A percentile compares a stretch with the other conserved stretches of the same genome.
Conservation (phyloP, 2,888 invertebrate genomes). For the Parnassius mnemosyne region DNA sequence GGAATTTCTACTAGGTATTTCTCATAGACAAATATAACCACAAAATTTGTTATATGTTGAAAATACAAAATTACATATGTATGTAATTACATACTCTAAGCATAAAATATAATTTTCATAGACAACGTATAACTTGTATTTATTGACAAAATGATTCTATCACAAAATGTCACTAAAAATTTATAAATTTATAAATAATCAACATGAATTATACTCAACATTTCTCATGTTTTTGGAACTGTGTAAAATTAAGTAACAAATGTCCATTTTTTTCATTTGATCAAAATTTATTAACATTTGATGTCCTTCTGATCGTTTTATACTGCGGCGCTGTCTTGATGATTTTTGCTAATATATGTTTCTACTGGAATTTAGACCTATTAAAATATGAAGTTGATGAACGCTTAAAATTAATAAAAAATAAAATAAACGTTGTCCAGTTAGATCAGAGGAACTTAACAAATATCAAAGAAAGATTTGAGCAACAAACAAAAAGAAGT, state of each 20-base stretch:
- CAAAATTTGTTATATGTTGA: too few species aligned
- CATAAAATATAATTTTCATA: too few species aligned
- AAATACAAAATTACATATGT: too few species aligned
- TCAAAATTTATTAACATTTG: conserved; percentile 58
- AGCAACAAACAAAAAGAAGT: conserved; percentile 52
- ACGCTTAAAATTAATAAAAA: conserved; percentile 51
- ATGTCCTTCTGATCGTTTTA: conserved; percentile 45
- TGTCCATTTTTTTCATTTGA: conserved; percentile 58
- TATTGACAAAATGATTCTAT: too few species aligned
- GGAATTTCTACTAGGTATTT: too few species aligned
- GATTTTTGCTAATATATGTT: conserved; percentile 54
- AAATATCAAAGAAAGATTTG: conserved; percentile 52
- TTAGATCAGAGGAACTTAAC: conserved; percentile 51
- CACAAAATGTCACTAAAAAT: conserved; percentile 1
- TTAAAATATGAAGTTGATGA: conserved; percentile 53
- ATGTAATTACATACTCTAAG: too few species aligned
- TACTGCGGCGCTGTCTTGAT: conserved; percentile 52
- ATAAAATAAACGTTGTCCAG: conserved; percentile 54
- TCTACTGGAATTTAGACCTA: conserved; percentile 58
- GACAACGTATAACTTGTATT: too few species aligned
- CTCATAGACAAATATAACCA: too few species aligned
- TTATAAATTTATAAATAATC: conserved; percentile 28
- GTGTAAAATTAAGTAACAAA: conserved; percentile 53
- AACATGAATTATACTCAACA: conserved; percentile 18
- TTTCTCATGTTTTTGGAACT: conserved; percentile 62